Base-by-base conservation (phyloP, 2,113 vertebrate genomes). In the Gymnarchus niloticus region DNA sequence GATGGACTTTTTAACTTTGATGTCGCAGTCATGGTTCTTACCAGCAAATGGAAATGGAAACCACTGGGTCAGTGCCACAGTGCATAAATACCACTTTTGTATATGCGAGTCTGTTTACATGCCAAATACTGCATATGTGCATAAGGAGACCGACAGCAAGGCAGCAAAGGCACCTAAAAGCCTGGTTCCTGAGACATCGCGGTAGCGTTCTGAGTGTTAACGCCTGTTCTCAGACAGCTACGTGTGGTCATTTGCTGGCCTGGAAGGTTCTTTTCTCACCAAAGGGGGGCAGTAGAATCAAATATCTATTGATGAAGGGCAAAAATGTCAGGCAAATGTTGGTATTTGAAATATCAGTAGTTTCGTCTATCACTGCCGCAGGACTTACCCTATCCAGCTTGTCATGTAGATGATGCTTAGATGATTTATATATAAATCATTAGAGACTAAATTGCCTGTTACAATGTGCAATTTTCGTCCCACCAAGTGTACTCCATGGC, bases 1-100 rank as follows among this genome's bases (percentile, higher is more conserved):
- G 84, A 84, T 88, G 48, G 46, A 91, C 90, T 92, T 93, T 84
- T 94, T 94, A 93, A 94, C 93, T 94, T 95, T 94, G 94, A 93
- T 90, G 91, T 93, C 89, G 91, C 88, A 90, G 88, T 91, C 93
- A 94, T 93, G 93, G 88, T 90, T 91, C 88, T 90, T 89, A 91
- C 90, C 90, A 93, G 91, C 89, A 85, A 88, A 86, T 92, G 48
- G 14, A 61, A 51, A 49, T 21, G 4, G 12, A 69, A 25, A 52
- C 17, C 41, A 37, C 17, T 41, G 28, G 12, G n/a, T 28, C 28
- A 54, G 57, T 52, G 6, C 51, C 46, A 48, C 23, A 28, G 83
- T 76, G 46, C 25, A 49, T 76, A 48, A 37, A 73, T 37, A 54
- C 25, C 49, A 33, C 1, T 82, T n/a, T 51, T 56, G 28, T 52